Base-by-base conservation (phyloP, 2,797 vertebrate genomes). In the Arnoldichthys spilopterus region DNA sequence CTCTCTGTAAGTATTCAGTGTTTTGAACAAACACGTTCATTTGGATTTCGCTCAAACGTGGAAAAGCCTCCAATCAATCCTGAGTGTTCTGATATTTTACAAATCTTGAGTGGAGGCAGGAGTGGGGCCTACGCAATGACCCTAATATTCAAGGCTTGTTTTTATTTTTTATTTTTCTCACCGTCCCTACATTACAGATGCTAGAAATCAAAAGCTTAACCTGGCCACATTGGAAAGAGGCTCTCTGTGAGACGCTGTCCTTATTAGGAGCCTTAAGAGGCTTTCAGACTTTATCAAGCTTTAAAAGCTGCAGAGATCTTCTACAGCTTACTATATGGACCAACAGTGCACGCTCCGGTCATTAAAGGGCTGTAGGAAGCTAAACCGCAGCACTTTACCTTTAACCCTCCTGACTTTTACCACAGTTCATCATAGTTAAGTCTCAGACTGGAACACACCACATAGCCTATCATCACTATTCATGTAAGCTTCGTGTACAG, bases 211-310 rank as follows among this genome's bases (percentile, higher is more conserved):
- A 82, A 82, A 84, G 83, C 82, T 62, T 78, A 85, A 74, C 83
- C 83, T 30, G 82, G 78, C 76, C 69, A 80, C 89, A 89, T 89
- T 77, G 86, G 80, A 85, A 82, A 87, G 88, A 90, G 88, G 89
- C 87, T 79, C 45, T 79, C 85, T 91, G 91, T 91, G 86, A 91
- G 87, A 84, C 72, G 80, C 83, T 84, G 54, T 54, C 49, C 85
- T 88, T 81, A 90, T 86, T 85, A 86, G 74, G 56, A 54, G 58
- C 77, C 77, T 76, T 85, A 83, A 86, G 89, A 93, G 89, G 92
- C 91, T 94, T 94, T 94, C 92, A 94, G 92, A 92, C 90, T 92
- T 92, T 90, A 94, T 94, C 90, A 94, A 91, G 88, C 88, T 88
- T 87, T 94, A 94, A 94, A 93, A 92, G 93, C 91, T 77, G 86